Evolutionary conservation across 1,140 invertebrate species (phyloP), one percentile per base, ranked within the genome.

Genomic region (Diorhabda elongata): DNA sequence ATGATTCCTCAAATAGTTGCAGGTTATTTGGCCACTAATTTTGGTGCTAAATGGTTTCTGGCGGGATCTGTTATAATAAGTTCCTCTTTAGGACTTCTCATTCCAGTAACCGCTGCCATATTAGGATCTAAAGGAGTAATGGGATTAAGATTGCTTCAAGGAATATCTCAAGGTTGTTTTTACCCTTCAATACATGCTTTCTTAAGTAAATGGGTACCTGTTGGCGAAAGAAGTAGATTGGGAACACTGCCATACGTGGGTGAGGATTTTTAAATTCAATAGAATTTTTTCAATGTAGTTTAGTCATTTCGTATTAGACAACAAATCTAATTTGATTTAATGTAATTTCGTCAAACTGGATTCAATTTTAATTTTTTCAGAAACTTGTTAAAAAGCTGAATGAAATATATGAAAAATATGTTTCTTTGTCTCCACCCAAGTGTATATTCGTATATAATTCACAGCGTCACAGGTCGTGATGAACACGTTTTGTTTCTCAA

Each of bases 111-210:
- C 80, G 83, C 78, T 77, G 82, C 72, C n/a, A 47, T 8, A 3
- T 71, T 77, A 2, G 88, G 85, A 5, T 90, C 88, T 86, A 78
- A 88, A 79, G 82, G 85, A 69, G 79, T 91, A 65, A 85, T 85
- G 78, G 79, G 81, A 73, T 82, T 88, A 5, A 84, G 95, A 56
- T 86, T 93, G 0, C 69, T 91, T 0, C 89, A 92, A 81, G 95
- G 95, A 0, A 78, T 96, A 0, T 86, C 84, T 44, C 89, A 96
- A 83, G 94, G 94, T 3, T 86, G 92, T 2, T 83, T 92, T 3
- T 91, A 92, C 74, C 94, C 94, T 0, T 87, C 87, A 60, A 85
- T 93, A 3, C 93, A 96, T 73, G 89, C 89, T 0, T 81, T 95
- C 2, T 81, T 96, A 72, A 89, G 92, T 0, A 90, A 90, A 75